Evolutionary conservation across 2,888 invertebrate genomes (phyloP).

Genomic region (Netelia melanura): DNA sequence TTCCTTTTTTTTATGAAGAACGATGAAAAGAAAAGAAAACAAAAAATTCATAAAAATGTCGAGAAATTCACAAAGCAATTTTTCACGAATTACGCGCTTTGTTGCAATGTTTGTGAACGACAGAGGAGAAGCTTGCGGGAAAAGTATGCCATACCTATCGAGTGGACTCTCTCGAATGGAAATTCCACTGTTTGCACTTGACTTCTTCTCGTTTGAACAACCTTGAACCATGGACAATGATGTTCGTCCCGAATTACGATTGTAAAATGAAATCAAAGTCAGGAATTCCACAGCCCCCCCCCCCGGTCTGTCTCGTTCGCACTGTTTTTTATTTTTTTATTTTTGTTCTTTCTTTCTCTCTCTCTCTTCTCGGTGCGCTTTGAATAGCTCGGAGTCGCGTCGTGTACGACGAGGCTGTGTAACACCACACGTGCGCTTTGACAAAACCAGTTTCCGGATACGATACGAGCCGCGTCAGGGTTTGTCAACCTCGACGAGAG

Average conservation of each 20-base stretch:
- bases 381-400: slow-evolving; percentile 13
- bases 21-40: background rate
- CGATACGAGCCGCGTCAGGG: slow-evolving; percentile 46
- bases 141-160: no score
- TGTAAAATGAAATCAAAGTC: slow-evolving; percentile 50
- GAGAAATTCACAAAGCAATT: slow-evolving; percentile 9
- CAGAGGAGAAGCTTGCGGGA: no score
- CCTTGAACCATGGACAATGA: slow-evolving; percentile 38
- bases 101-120: background rate
- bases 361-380: slow-evolving; percentile 5
- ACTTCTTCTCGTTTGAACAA: slow-evolving; percentile 24
- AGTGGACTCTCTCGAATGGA: no score
- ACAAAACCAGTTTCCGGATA: slow-evolving; percentile 69
- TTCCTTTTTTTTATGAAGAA: background rate
- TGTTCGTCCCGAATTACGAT: slow-evolving; percentile 44
- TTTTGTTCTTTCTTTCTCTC: background rate
- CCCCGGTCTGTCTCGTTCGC: background rate
- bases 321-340: background rate
- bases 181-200: slow-evolving; percentile 30
- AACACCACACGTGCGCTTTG: slow-evolving; percentile 50
- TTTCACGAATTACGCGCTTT: background rate
- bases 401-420: slow-evolving; percentile 22
- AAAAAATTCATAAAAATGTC: background rate
- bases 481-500: slow-evolving; percentile 66
- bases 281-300: slow-evolving; percentile 51